Evolutionary conservation across 2,888 invertebrate species (phyloP).

Genomic region (Liodrosophila aerea): DNA sequence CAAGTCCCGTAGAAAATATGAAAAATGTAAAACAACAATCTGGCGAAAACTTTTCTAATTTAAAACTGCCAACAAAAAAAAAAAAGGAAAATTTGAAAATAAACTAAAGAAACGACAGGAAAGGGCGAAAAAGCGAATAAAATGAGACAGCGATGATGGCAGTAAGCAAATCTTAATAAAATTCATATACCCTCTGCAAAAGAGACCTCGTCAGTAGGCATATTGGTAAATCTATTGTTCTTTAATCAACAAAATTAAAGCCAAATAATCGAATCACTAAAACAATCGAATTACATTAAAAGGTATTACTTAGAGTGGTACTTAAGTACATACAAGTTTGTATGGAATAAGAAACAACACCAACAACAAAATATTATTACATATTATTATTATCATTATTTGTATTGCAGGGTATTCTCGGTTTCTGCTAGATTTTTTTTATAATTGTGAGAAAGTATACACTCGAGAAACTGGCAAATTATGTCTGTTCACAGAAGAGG

Average conservation of each 20-base stretch:
- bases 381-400: neutral
- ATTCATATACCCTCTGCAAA: conserved; percentile 47
- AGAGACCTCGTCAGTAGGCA: neutral
- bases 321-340: no score
- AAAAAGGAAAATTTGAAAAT: conserved; percentile 13
- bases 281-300: no score
- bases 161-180: conserved; percentile 64
- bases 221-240: no score
- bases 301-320: no score
- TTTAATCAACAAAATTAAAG: no score
- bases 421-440: neutral
- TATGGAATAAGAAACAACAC: no score
- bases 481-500: conserved; percentile 65
- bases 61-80: conserved; percentile 73
- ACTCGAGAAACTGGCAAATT: conserved; percentile 56
- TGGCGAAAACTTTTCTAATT: conserved; percentile 75
- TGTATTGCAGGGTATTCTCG: conserved; percentile 9
- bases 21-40: conserved; percentile 77
- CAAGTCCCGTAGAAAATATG: conserved; percentile 75
- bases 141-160: conserved; percentile 25
- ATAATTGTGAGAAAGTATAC: conserved; percentile 19
- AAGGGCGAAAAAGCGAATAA: conserved; percentile 38
- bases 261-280: no score
- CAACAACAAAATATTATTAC: no score
- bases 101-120: conserved; percentile 49